Evolutionary conservation across 2,888 invertebrate species (phyloP).

Genomic region (Hypercompe scribonia): DNA sequence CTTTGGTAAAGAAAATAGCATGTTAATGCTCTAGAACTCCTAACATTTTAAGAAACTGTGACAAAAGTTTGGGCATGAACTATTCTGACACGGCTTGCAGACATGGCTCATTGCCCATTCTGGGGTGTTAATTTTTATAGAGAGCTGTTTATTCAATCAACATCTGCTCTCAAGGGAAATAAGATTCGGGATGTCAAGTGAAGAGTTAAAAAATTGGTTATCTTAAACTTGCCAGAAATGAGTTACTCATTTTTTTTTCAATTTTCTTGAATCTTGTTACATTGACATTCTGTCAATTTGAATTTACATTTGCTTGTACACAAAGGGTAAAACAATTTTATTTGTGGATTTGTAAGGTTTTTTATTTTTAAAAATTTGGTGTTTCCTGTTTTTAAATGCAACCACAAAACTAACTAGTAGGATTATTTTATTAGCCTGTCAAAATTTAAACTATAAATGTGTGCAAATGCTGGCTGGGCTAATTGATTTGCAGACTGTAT

Average conservation of each 20-base stretch:
- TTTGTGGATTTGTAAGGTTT: conserved; percentile 2
- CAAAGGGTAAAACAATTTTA: not conserved
- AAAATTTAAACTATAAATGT: conserved; percentile 20
- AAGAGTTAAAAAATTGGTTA: conserved; percentile 76
- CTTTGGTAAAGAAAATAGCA: conserved; percentile 45
- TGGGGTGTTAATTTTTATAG: conserved; percentile 63
- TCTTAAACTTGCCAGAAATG: conserved; percentile 40
- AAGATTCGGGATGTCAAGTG: conserved; percentile 81
- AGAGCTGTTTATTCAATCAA: conserved; percentile 64
- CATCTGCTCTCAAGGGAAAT: conserved; percentile 75
- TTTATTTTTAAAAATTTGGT: conserved; percentile 20
- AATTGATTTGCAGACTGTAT: conserved; percentile 46
- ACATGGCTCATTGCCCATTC: conserved; percentile 71
- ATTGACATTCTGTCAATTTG: not conserved
- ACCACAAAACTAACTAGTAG: conserved; percentile 9
- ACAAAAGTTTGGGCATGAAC: conserved; percentile 74
- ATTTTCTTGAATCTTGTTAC: not conserved
- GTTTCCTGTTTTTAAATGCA: conserved; percentile 25
- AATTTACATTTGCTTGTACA: not conserved
- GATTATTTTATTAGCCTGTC: conserved; percentile 54
- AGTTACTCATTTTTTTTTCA: not conserved
- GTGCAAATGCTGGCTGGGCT: conserved; percentile 31
- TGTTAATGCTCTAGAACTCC: conserved; percentile 31
- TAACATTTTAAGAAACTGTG: conserved; percentile 66
- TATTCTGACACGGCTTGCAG: conserved; percentile 78